These are phyloP conservation scores for Kuschelorhynchus macadamiae DNA, from an alignment of 2,888 invertebrate genomes.

Conservation along the genomic window DNA sequence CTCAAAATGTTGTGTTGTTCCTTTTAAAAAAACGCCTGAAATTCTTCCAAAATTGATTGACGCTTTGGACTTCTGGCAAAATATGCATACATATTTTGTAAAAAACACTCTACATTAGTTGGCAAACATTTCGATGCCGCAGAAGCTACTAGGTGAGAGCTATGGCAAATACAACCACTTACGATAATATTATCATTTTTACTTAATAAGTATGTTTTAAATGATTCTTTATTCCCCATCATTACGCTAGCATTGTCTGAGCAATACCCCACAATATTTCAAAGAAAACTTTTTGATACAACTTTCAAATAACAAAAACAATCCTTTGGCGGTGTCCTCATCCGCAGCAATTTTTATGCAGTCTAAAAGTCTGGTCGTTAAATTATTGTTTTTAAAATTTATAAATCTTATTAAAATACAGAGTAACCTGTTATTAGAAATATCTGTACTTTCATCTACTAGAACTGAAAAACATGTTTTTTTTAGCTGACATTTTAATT, in stretches of 20 bases:
- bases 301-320: slow-evolving; percentile 29
- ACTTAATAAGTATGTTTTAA: slow-evolving; percentile 37
- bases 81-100: slow-evolving; percentile 41
- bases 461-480: neutral
- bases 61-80: slow-evolving; percentile 46
- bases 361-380: slow-evolving; percentile 27
- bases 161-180: slow-evolving; percentile 42
- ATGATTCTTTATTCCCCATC: slow-evolving; percentile 40
- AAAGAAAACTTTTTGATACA: slow-evolving; percentile 21
- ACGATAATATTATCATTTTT: slow-evolving; percentile 29
- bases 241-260: slow-evolving; percentile 28
- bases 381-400: neutral
- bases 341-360: slow-evolving; percentile 26
- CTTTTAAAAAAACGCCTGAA: slow-evolving; percentile 30
- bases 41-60: slow-evolving; percentile 44
- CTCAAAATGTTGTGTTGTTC: slow-evolving; percentile 35
- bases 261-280: slow-evolving; percentile 36
- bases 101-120: neutral
- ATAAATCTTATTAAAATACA: slow-evolving; percentile 23
- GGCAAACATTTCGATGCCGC: too few relatives aligned
- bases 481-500: neutral
- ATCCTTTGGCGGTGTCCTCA: slow-evolving; percentile 43
- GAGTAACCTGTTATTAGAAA: slow-evolving; percentile 27
- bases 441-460: slow-evolving; percentile 26
- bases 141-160: slow-evolving; percentile 15